Evolutionary conservation across 2,888 invertebrate genomes (phyloP).

Genomic region (Panopea generosa): DNA sequence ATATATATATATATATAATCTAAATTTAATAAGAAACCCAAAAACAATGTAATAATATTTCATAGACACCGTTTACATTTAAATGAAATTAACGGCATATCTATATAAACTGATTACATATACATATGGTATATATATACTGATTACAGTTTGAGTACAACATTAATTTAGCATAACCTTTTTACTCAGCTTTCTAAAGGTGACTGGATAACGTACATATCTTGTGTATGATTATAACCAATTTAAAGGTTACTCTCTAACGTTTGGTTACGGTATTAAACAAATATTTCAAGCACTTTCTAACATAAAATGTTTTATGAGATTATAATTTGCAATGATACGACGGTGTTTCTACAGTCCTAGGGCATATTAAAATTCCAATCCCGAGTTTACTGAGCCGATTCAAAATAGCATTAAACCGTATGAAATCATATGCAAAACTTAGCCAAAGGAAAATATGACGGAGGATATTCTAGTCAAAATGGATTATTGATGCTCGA

Average conservation of each 20-base stretch:
- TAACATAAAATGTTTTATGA: conserved; percentile 63
- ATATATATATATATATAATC: too few species aligned
- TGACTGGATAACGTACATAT: too few species aligned
- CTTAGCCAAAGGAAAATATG: conserved; percentile 58
- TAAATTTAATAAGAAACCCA: too few species aligned
- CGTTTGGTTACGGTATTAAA: conserved; percentile 57
- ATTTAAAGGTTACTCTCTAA: conserved; percentile 41
- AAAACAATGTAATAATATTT: too few species aligned
- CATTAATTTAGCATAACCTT: too few species aligned
- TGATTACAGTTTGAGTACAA: too few species aligned
- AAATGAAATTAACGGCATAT: too few species aligned
- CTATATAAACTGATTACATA: too few species aligned
- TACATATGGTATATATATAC: too few species aligned
- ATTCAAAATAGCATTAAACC: conserved; percentile 57
- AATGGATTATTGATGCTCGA: conserved; percentile 58
- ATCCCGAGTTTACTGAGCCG: conserved; percentile 50
- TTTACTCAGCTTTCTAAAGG: too few species aligned
- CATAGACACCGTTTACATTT: too few species aligned
- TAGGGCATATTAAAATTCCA: conserved; percentile 56
- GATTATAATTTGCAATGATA: conserved; percentile 59
- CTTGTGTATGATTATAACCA: conserved; percentile 4
- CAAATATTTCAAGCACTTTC: conserved; percentile 46
- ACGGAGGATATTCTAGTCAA: conserved; percentile 57
- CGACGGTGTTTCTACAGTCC: conserved; percentile 52
- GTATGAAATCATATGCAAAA: conserved; percentile 61